Conservation (phyloP, 2,888 invertebrate species). For the Lasioglossum malachurum region DNA sequence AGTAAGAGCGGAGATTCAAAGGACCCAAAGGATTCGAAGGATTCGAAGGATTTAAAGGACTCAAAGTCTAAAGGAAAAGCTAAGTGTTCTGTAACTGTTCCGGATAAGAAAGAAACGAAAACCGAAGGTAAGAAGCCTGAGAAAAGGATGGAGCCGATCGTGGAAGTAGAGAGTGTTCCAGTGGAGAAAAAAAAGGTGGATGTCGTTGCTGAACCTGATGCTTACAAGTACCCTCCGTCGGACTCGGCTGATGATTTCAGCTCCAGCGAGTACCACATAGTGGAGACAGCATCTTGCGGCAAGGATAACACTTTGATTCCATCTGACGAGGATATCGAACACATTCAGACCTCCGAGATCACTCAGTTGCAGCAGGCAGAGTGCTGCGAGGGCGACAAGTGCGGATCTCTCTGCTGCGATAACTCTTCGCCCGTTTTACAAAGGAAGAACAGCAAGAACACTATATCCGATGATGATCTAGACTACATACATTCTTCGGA, state of each 20-base stretch:
- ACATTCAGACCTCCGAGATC: constrained; percentile 75
- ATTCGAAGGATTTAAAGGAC: not conserved
- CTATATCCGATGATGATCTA: constrained; percentile 81
- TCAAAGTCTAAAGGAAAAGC: constrained; percentile 30
- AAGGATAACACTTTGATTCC: constrained; percentile 69
- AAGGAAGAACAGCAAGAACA: constrained; percentile 73
- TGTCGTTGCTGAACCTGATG: not conserved
- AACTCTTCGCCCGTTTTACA: constrained; percentile 49
- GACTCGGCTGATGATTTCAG: constrained; percentile 72
- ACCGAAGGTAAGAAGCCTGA: constrained; percentile 20
- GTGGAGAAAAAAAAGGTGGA: constrained; percentile 18
- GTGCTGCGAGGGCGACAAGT: constrained; percentile 39
- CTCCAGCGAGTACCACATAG: constrained; percentile 78
- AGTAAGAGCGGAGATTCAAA: not conserved
- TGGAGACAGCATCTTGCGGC: constrained; percentile 64
- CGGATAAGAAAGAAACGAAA: constrained; percentile 27
- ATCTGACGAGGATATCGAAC: constrained; percentile 81
- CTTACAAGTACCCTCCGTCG: constrained; percentile 36
- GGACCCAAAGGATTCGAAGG: not conserved
- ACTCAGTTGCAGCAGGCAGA: constrained; percentile 57
- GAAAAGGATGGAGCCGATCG: constrained; percentile 26
- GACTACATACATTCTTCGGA: constrained; percentile 80
- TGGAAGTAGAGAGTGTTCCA: constrained; percentile 27
- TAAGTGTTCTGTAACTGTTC: constrained; percentile 29
- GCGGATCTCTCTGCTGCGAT: constrained; percentile 24